These are phyloP conservation scores for Chloroceryle inda DNA, from an alignment of 2,797 vertebrate species.

Conservation along the genomic window DNA sequence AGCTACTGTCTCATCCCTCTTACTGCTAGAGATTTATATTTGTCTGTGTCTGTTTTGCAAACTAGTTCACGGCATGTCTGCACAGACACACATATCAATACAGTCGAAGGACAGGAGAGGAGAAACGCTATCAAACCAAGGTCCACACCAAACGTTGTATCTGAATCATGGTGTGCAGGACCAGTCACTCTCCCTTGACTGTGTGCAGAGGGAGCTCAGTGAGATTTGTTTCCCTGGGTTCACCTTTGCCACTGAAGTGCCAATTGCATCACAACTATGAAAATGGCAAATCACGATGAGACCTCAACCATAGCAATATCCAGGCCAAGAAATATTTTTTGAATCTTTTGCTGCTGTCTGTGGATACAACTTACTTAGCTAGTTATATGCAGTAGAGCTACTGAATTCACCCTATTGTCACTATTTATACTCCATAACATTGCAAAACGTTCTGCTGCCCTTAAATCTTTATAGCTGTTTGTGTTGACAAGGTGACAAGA, in stretches of 20 bases:
- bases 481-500: neutral
- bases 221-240: neutral
- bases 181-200: neutral
- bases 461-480: neutral
- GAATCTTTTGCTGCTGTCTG: constrained; percentile 33
- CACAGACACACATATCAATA: rapidly evolving
- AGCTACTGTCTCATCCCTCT: neutral
- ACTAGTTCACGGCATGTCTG: neutral
- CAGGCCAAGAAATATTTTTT: neutral
- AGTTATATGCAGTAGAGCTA: neutral
- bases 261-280: neutral
- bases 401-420: neutral
- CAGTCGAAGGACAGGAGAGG: rapidly evolving
- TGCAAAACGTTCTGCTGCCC: neutral
- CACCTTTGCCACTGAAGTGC: neutral
- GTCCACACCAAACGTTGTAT: rapidly evolving
- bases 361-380: neutral
- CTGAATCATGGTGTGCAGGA: rapidly evolving
- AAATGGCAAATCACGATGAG: neutral
- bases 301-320: neutral
- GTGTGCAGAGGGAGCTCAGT: neutral
- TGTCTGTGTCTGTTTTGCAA: neutral
- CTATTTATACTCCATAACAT: neutral
- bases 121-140: neutral
- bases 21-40: neutral